Evolutionary conservation across 2,888 invertebrate genomes (phyloP), one percentile per base, ranked within the genome.

Genomic region (Embidobia sp.): DNA sequence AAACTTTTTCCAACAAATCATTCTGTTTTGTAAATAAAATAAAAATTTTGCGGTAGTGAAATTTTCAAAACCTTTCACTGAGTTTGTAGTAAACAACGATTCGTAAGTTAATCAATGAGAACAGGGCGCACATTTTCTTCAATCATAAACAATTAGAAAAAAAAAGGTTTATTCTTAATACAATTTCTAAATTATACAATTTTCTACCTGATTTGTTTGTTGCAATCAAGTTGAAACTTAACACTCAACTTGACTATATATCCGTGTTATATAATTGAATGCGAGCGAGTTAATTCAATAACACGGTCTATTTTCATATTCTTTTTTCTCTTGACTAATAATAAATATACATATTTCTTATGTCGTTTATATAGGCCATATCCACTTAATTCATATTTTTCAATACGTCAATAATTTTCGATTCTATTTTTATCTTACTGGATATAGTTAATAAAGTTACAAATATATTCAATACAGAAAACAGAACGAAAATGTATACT

Each of bases 371-470:
- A 61, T 61, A 46, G 42, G 31, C 3, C 44, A 57, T 10, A 4
- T 57, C 13, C 35, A 26, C 35, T 59, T 59, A 29, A 46, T 33
- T 59, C 46, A 46, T 33, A 33, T 31, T 59, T 19, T 46, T 59
- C 59, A 22, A 59, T 59, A 59, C 22, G 26, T 26, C 59, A 46
- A 57, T 57, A 57, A 44, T 10, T 33, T 33, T n/a, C 40, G 18
- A 31, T 10, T 59, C 33, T 44, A 59, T 59, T 59, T 59, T 22
- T 46, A 59, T 15, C 15, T 1, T 26, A 5, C 16, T 13, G 7
- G 10, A 16, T 26, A 5, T 44, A 19, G n/a, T 18, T 33, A 19
- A 33, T 3, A 49, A 27, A 10, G 10, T 19, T n/a, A n/a, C n/a
- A n/a, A n/a, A n/a, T n/a, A n/a, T n/a, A n/a, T n/a, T n/a, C n/a